Evolutionary conservation across 2,113 vertebrate species (phyloP).

Genomic region (Muscicapa adusta): DNA sequence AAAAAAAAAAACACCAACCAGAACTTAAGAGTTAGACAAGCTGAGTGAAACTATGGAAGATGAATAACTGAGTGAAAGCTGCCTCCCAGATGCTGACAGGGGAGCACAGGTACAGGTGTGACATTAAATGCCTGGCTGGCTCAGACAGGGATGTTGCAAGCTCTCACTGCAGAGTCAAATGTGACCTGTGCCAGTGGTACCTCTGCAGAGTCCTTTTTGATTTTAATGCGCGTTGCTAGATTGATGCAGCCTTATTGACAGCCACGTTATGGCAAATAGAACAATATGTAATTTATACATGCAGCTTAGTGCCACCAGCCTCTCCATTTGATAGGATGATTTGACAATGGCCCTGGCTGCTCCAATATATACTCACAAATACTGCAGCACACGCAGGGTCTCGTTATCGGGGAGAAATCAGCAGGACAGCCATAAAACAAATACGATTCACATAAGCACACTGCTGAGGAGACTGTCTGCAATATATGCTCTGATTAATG

Average conservation of each 20-base stretch:
- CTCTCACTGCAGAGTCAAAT: neutral
- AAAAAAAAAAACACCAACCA: neutral
- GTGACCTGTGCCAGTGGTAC: neutral
- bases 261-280: neutral
- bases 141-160: neutral
- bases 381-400: neutral
- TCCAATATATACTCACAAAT: neutral
- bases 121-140: neutral
- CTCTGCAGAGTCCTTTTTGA: neutral
- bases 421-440: slow-evolving; percentile 41
- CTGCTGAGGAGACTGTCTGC: slow-evolving; percentile 18
- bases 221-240: neutral
- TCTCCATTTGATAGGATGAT: neutral
- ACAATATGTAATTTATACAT: neutral
- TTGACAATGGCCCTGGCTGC: neutral
- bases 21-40: neutral
- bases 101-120: neutral
- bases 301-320: neutral
- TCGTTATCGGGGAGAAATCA: slow-evolving; percentile 33
- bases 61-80: neutral
- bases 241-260: neutral
- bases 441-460: slow-evolving; percentile 1
- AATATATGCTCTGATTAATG: slow-evolving; percentile 40
- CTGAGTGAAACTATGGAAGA: neutral
- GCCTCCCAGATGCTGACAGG: neutral